Base-by-base conservation (phyloP, 2,797 vertebrate genomes). In the Schizopygopsis pylzovi region DNA sequence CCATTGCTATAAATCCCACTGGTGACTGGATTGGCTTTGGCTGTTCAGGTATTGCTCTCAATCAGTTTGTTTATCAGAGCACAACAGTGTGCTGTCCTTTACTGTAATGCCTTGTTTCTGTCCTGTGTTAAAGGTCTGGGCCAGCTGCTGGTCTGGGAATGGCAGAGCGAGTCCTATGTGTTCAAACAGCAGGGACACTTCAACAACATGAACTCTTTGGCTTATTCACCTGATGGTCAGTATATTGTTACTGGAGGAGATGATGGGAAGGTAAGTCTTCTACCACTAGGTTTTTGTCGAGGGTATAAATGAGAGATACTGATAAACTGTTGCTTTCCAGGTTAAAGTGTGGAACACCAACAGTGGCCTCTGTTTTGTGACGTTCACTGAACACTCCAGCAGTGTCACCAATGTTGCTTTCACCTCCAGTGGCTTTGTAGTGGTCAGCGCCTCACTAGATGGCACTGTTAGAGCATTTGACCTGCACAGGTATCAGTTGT, bases 111-210 rank as follows among this genome's bases (percentile, higher is more conserved):
- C 9, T 54, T 56, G 33, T 47, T 47, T 16, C 75, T 54, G 2
- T 73, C 10, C 7, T 85, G 6, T 43, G 56, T 43, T 89, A 37
- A 87, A 99, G 98, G 97, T 87, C 92, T 97, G 92, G 98, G 98
- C 9, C 98, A 99, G 94, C 95, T 99, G 87, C 93, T 99, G 91
- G 98, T 99, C 77, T 99, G 98, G 98, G 98, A 99, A 87, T 99
- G 98, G 98, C 98, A 99, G 94, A 99, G 98, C 0, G 98, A 99
- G 88, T 98, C 97, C 12, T 99, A 98, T 0, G 96, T 99, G 85
- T 96, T 99, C 89, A 99, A 99, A 92, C 98, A 99, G 91, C 98
- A 99, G 90, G 98, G 98, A 0, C 98, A 99, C 91, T 99, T 99
- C 91, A 98, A 98, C 94, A 99, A 97, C 95, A 97, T 99, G 98